Conservation (phyloP, 1,140 invertebrate species). For the Pseudomyrmex sp. region DNA sequence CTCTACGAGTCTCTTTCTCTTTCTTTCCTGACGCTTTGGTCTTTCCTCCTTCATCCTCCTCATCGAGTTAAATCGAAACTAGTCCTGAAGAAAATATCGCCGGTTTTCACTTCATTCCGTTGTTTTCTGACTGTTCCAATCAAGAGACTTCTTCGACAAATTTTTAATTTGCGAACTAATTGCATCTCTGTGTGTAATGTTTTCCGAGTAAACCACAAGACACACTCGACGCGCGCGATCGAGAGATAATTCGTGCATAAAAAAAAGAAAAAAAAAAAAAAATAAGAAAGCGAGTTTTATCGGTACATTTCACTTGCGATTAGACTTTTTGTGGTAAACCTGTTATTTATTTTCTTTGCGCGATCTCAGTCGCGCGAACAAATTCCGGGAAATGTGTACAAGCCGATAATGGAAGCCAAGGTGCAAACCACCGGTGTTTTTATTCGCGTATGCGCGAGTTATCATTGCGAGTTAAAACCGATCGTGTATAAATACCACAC, state of each 20-base stretch:
- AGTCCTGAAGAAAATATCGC: conserved; percentile 4
- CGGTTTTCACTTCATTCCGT: conserved; percentile 5
- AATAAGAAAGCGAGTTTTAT: too few relatives aligned
- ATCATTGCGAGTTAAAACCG: conserved; percentile 26
- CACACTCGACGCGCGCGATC: too few relatives aligned
- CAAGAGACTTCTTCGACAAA: too few relatives aligned
- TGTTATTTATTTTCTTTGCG: not conserved
- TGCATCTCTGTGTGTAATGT: too few relatives aligned
- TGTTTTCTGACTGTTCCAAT: not conserved
- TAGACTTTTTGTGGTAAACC: not conserved
- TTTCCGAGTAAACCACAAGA: too few relatives aligned
- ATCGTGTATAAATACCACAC: conserved; percentile 7
- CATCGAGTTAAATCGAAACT: conserved; percentile 36
- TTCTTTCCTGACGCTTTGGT: not conserved
- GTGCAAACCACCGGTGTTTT: conserved; percentile 10
- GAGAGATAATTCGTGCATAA: too few relatives aligned
- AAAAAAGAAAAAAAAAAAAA: too few relatives aligned
- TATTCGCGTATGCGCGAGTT: not conserved
- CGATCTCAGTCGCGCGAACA: not conserved
- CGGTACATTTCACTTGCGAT: not conserved
- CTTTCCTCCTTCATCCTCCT: conserved; percentile 19
- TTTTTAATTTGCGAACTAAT: too few relatives aligned
- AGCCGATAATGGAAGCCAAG: conserved; percentile 14
- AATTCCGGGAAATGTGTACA: conserved; percentile 7
- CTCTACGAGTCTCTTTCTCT: conserved; percentile 36